phyloP scores from a whole-genome alignment of 64 coral and sea anemone species.

The Anthopleura sola region DNA sequence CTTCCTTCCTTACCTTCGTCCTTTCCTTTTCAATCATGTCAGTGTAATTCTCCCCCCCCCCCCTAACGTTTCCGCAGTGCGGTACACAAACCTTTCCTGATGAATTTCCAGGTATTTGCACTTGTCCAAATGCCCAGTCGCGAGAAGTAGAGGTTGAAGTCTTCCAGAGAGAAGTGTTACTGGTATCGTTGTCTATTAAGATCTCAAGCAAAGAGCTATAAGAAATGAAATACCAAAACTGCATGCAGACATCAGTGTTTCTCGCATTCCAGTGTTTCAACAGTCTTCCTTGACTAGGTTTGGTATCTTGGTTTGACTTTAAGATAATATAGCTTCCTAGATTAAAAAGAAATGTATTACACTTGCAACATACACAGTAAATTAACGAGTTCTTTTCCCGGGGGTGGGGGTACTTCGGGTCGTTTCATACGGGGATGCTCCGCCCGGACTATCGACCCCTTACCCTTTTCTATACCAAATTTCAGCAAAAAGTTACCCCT shows the following conservation, averaged over 20 bases:
- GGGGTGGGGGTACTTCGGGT: too few species aligned
- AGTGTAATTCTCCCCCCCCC: too few species aligned
- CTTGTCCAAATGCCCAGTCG: constrained; percentile 1
- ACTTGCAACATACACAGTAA: too few species aligned
- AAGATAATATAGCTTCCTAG: not conserved
- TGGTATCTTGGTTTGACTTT: not conserved
- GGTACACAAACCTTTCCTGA: not conserved
- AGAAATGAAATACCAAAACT: constrained; percentile 7
- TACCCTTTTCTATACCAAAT: too few species aligned
- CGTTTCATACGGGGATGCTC: too few species aligned
- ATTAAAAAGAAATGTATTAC: not conserved
- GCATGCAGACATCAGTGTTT: not conserved
- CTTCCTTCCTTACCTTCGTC: too few species aligned
- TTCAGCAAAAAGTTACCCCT: too few species aligned
- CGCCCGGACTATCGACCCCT: too few species aligned
- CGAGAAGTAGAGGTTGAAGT: not conserved
- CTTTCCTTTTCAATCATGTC: too few species aligned
- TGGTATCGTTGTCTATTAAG: not conserved
- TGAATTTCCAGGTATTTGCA: not conserved
- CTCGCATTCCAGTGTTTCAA: not conserved
- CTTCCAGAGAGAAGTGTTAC: not conserved
- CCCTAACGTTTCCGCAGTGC: too few species aligned
- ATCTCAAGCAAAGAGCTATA: not conserved
- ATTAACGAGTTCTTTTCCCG: too few species aligned
- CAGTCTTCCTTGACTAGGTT: not conserved